These are phyloP conservation scores for Mamestra configurata DNA, from an alignment of 1,140 invertebrate species.

Conservation along the genomic window DNA sequence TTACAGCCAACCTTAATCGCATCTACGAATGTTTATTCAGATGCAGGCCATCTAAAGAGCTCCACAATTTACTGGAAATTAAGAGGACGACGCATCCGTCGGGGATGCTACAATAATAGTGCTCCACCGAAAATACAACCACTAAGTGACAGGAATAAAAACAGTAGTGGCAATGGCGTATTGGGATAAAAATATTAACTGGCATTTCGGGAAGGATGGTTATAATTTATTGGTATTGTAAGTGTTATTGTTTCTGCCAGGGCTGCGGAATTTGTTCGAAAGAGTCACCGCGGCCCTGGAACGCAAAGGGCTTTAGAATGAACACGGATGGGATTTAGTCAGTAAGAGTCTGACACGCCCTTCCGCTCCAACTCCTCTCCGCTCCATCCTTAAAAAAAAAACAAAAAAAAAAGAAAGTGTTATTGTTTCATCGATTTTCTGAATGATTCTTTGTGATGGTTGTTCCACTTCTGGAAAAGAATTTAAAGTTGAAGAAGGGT, in stretches of 20 bases:
- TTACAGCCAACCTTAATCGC: conserved; percentile 66
- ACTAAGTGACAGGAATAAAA: conserved; percentile 78
- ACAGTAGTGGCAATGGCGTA: conserved; percentile 60
- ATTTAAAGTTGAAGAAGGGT: too few species aligned
- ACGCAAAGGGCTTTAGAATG: too few species aligned
- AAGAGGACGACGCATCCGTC: conserved; percentile 81
- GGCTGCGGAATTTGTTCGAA: too few species aligned
- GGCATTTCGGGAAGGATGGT: conserved; percentile 18
- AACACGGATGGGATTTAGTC: too few species aligned
- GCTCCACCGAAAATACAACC: conserved; percentile 78
- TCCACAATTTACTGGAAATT: conserved; percentile 85
- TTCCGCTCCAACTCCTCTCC: too few species aligned
- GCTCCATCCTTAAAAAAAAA: too few species aligned
- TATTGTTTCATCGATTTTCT: neutral
- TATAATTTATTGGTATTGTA: neutral
- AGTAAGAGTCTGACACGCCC: too few species aligned
- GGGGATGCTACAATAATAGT: conserved; percentile 84
- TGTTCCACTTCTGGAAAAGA: too few species aligned
- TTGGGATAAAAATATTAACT: conserved; percentile 30
- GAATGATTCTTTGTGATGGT: neutral
- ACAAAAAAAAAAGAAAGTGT: too few species aligned
- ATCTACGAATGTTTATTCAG: conserved; percentile 81
- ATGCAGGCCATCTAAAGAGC: conserved; percentile 80
- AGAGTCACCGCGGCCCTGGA: too few species aligned
- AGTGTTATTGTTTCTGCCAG: too few species aligned